These are phyloP conservation scores for Corvus moneduloides DNA, from an alignment of 2,113 vertebrate species.

Conservation along the genomic window DNA sequence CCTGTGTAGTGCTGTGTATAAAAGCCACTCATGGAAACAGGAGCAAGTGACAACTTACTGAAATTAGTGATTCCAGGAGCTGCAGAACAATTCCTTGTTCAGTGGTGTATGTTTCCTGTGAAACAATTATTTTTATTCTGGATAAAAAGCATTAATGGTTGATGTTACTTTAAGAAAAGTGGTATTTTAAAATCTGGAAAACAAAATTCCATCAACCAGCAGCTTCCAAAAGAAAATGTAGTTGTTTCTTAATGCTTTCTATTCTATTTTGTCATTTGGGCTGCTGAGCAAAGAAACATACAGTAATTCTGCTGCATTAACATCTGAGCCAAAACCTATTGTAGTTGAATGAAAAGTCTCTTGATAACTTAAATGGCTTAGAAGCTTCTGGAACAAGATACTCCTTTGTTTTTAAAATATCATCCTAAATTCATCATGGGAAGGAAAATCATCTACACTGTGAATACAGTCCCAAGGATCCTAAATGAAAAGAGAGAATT, in stretches of 20 bases:
- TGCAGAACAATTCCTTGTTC: neutral
- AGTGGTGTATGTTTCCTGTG: neutral
- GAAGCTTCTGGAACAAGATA: neutral
- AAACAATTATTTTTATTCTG: neutral
- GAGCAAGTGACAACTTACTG: neutral
- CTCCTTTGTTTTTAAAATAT: neutral
- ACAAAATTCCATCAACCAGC: neutral
- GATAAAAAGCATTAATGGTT: neutral
- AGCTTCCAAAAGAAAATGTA: neutral
- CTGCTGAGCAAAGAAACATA: neutral
- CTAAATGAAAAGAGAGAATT: neutral
- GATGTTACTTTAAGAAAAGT: neutral
- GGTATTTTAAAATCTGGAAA: neutral
- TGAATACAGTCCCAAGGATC: neutral
- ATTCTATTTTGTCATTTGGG: neutral
- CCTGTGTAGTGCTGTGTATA: neutral
- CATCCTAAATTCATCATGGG: neutral
- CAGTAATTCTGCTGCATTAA: neutral
- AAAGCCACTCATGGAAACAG: neutral
- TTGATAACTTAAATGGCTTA: neutral
- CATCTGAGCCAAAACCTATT: neutral
- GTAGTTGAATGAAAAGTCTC: neutral
- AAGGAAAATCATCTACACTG: neutral
- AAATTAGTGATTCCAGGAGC: neutral
- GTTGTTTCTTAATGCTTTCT: rapidly evolving